Base-by-base conservation (phyloP, 1,140 invertebrate genomes). In the Mercenaria mercenaria region DNA sequence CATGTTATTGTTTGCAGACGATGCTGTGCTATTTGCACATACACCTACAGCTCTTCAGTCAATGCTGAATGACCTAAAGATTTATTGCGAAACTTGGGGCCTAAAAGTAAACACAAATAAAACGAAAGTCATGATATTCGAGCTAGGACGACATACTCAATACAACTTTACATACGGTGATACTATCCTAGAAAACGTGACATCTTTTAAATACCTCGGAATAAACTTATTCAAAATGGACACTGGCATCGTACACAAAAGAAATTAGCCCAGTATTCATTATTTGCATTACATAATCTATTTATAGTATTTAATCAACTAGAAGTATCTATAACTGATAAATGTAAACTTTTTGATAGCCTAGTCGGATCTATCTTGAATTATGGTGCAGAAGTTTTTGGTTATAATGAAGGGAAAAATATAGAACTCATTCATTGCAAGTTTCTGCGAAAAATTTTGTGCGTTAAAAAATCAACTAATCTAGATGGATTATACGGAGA, bases 1-100 rank as follows among this genome's bases (percentile, higher is more conserved):
- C 13, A 10, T 74, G 39, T n/a, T 74, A 41, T n/a, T 74, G 39
- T 41, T 74, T 18, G 11, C 64, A 11, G 64, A 69, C 29, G 64
- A 69, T 32, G 64, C 64, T 23, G 64, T 69, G 10, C 11, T 74
- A 37, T 74, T 74, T n/a, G 72, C 72, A 20, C 72, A 74, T 34
- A 41, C 20, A 41, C 72, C 72, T 13, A n/a, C 4, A 74, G 72
- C 72, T 6, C 34, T 41, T 18, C 39, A 37, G 34, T 37, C 15
- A 4, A 37, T 74, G 37, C 72, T 74, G 13, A 37, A 74, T 37
- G 29, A 74, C 32, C 29, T 34, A 37, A 4, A 37, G 8, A 23
- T 6, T 74, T 74, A 37, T n/a, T 74, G 72, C 34, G 13, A n/a
- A 10, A 34, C 39, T 32, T 74, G 72, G 72, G 34, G 34, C 34